Base-by-base conservation (phyloP, 1,140 invertebrate genomes). In the Drosophila azteca region DNA sequence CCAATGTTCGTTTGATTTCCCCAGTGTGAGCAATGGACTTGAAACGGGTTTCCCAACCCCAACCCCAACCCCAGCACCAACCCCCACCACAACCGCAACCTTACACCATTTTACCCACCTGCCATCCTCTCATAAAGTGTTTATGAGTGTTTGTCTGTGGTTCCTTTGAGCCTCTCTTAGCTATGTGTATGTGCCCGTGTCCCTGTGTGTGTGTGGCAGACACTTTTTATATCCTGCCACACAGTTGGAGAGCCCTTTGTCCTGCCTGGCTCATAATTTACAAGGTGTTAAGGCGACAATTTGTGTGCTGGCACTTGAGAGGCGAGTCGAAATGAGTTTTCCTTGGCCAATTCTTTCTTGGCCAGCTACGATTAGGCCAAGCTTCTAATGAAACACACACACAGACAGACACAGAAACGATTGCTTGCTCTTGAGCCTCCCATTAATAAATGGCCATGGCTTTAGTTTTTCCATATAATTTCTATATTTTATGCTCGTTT, bases 241-340 rank as follows among this genome's bases (percentile, higher is more conserved):
- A 65, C 65, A 62, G 65, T 46, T 45, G 46, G 57, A 59, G 79
- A 13, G 35, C 35, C 59, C 83, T 61, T 59, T 72, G 65, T 70
- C 11, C 35, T 39, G 35, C 35, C 35, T 39, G 35, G 11, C 35
- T 11, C 81, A 85, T 85, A 87, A 78, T 71, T 85, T 78, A 85
- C 82, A 87, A 69, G 78, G 81, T 87, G 81, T 82, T 87, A 87
- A 75, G 70, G 74, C 83, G 81, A 71, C 82, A 85, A 85, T 85
- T 85, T 74, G 78, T 82, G 81, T 74, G 80, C 61, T 6, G 24
- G 24, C 79, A 75, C 59, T 46, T 54, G 39, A n/a, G n/a, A 57
- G 41, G 39, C 39, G 29, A 61, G 11, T 13, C 60, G 17, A 50
- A 74, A 79, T 79, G 66, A 83, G 79, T 70, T 81, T 82, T 50